Evolutionary conservation across 2,888 invertebrate genomes (phyloP).

Genomic region (Cheilosia urbana): DNA sequence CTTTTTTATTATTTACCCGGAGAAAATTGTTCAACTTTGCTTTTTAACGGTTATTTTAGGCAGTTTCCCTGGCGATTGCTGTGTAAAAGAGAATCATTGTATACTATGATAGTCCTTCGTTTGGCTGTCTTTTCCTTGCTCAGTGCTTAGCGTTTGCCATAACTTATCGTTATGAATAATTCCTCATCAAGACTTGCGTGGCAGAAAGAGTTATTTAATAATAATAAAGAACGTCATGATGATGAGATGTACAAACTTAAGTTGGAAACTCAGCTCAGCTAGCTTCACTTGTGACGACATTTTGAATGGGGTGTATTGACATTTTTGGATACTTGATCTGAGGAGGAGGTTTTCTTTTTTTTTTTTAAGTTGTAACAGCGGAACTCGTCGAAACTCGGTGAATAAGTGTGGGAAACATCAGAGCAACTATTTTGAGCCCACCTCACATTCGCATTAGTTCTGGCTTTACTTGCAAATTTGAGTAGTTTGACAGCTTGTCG

Average conservation of each 20-base stretch:
- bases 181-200: conserved; percentile 6
- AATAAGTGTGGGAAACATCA: too few species aligned
- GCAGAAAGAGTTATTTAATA: not conserved
- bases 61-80: not conserved
- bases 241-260: not conserved
- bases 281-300: not conserved
- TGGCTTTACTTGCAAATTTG: too few species aligned
- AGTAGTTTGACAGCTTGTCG: too few species aligned
- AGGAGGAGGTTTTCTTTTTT: too few species aligned
- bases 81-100: not conserved
- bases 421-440: too few species aligned
- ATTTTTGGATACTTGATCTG: not conserved
- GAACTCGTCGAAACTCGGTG: too few species aligned
- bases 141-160: not conserved
- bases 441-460: too few species aligned
- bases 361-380: too few species aligned
- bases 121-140: not conserved
- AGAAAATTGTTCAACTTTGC: conserved; percentile 16
- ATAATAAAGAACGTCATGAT: not conserved
- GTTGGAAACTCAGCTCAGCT: not conserved
- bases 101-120: not conserved
- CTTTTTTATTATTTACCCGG: not conserved
- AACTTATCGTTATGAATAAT: conserved; percentile 2
- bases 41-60: conserved; percentile 16
- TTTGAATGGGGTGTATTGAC: not conserved